Conservation (phyloP, 2,113 vertebrate genomes). For the Nannospalax galili region DNA sequence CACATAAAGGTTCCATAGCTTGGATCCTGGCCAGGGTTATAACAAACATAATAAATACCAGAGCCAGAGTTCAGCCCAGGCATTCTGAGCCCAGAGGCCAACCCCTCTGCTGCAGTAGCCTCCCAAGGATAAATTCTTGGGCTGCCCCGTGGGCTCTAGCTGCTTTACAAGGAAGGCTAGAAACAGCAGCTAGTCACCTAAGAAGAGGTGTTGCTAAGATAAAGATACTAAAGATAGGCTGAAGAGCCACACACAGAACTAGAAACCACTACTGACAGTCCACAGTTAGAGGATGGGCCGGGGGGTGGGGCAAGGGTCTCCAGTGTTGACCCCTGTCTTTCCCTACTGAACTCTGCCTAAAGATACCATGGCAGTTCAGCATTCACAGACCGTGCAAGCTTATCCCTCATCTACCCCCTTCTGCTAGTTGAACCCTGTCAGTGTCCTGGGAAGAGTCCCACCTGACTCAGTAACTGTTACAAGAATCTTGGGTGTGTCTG, state of each 20-base stretch:
- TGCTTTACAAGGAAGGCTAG: background rate
- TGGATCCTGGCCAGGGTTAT: background rate
- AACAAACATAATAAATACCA: background rate
- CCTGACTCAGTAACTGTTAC: background rate
- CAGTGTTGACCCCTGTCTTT: background rate
- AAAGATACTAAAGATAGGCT: background rate
- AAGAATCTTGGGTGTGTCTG: slow-evolving; percentile 25
- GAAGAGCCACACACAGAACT: background rate
- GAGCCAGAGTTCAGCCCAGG: background rate
- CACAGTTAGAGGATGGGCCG: background rate
- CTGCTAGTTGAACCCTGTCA: background rate
- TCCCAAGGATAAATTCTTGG: background rate
- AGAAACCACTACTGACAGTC: too few relatives aligned
- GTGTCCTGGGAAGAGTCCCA: background rate
- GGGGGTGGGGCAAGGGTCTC: background rate
- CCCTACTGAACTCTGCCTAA: background rate
- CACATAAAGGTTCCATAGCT: background rate
- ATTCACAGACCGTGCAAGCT: background rate
- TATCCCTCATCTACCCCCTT: background rate
- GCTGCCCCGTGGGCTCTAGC: background rate
- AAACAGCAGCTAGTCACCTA: background rate
- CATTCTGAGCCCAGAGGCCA: background rate
- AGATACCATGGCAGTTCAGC: background rate
- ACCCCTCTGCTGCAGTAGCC: background rate
- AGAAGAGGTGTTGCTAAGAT: background rate